These are phyloP conservation scores for Parochlus steinenii DNA, from an alignment of 2,888 invertebrate genomes.

Conservation along the genomic window DNA sequence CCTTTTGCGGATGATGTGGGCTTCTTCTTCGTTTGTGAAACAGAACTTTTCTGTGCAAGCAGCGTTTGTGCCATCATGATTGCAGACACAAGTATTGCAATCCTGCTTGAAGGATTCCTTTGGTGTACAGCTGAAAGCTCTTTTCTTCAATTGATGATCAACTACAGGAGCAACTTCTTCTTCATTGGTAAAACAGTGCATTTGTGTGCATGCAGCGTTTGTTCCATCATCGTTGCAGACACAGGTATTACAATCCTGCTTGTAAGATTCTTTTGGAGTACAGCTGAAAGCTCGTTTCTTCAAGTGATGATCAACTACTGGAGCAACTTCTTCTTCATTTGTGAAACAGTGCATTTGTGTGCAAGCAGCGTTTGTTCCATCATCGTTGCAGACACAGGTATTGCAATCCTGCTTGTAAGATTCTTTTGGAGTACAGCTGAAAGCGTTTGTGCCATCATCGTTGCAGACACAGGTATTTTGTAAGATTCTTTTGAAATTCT, in stretches of 20 bases:
- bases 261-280: constrained; percentile 34
- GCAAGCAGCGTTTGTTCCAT: no score
- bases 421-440: constrained; percentile 22
- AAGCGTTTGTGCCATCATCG: no score
- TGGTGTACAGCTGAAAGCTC: constrained; percentile 21
- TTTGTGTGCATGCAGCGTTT: constrained; percentile 33
- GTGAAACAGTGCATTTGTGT: no score
- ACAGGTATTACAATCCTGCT: constrained; percentile 35
- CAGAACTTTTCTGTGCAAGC: constrained; percentile 30
- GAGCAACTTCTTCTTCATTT: no score
- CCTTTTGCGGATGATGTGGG: no score
- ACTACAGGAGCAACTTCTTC: no score
- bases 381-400: constrained; percentile 33
- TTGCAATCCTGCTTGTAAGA: constrained; percentile 28
- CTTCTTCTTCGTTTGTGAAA: neutral
- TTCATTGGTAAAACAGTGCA: constrained; percentile 2
- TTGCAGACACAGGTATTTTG: no score
- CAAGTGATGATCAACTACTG: no score
- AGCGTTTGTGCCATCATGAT: constrained; percentile 30
- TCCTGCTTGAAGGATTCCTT: constrained; percentile 22
- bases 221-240: constrained; percentile 33
- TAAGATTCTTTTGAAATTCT: no score
- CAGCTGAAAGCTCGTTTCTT: constrained; percentile 32
- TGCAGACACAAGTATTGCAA: constrained; percentile 36
- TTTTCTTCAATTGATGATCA: no score